Evolutionary conservation across 2,888 invertebrate species (phyloP).

Genomic region (Zhuqinia jingwanae): DNA sequence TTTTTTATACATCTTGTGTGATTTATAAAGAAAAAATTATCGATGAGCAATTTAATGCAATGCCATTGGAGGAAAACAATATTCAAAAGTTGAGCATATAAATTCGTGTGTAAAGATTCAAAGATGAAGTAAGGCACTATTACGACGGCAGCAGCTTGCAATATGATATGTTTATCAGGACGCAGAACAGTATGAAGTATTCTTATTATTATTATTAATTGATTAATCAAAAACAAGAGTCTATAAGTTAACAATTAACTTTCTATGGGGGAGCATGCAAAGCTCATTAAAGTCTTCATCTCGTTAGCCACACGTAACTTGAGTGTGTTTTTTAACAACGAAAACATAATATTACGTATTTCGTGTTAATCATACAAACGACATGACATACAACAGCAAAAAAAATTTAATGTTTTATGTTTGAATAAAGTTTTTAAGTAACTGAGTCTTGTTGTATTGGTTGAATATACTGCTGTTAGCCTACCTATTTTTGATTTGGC

Average conservation of each 20-base stretch:
- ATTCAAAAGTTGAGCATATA: no score
- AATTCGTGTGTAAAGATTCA: no score
- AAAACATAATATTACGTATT: not conserved
- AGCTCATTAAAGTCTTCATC: slow-evolving; percentile 7
- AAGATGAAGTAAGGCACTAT: no score
- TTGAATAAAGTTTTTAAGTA: no score
- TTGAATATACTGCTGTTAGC: no score
- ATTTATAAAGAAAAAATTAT: slow-evolving; percentile 5
- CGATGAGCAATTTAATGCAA: no score
- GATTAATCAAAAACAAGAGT: slow-evolving; percentile 41
- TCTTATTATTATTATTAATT: slow-evolving; percentile 37
- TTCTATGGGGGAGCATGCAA: slow-evolving; percentile 24
- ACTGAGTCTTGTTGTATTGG: no score
- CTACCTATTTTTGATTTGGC: no score
- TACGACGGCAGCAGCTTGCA: no score
- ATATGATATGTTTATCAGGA: no score
- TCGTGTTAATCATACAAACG: not conserved
- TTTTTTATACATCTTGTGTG: not conserved
- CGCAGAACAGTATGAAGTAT: no score
- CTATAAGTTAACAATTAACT: slow-evolving; percentile 40
- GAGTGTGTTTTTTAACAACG: slow-evolving; percentile 16
- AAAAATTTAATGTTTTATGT: not conserved
- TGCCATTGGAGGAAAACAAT: no score
- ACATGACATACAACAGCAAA: not conserved
- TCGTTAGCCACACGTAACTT: not conserved